A percentile compares a stretch with the other conserved stretches of the same genome.
phyloP scores from a whole-genome alignment of 2,113 vertebrate species.

The Myotis davidii region DNA sequence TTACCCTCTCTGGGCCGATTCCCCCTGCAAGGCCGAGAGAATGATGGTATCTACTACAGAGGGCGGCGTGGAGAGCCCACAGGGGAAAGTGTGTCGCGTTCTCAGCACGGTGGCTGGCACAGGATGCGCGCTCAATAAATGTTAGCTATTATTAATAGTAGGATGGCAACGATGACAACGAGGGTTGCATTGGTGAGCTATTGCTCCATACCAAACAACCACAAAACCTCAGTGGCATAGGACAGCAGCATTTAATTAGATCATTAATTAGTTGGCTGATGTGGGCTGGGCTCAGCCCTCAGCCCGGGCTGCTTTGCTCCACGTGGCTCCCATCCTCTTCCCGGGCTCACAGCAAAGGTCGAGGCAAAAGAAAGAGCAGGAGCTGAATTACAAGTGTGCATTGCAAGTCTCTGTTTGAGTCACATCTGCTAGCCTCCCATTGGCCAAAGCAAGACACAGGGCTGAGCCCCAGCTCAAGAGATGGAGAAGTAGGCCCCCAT shows the following conservation, averaged over 20 bases:
- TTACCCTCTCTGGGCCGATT: neutral
- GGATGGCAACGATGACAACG: neutral
- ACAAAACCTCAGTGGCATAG: neutral
- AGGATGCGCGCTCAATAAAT: rapidly evolving
- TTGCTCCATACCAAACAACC: rapidly evolving
- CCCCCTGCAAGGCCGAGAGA: neutral
- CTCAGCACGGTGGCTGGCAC: neutral
- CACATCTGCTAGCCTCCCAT: rapidly evolving
- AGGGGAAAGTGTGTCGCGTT: rapidly evolving
- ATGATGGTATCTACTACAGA: neutral
- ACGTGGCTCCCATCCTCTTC: rapidly evolving
- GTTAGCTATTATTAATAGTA: neutral
- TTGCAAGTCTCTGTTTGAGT: neutral
- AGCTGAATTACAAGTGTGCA: rapidly evolving
- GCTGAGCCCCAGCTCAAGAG: neutral
- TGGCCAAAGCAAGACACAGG: neutral
- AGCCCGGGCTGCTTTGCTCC: neutral
- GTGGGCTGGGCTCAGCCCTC: neutral
- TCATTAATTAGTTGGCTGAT: neutral
- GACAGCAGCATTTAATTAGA: neutral
- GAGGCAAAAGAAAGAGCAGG: neutral
- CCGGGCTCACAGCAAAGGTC: neutral
- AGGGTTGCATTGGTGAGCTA: neutral
- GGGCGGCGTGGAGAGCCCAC: rapidly evolving
- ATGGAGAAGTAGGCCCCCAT: rapidly evolving